Evolutionary conservation across 2,888 invertebrate genomes (phyloP), one percentile per base, ranked within the genome.

Genomic region (Mimumesa dahlbomi): DNA sequence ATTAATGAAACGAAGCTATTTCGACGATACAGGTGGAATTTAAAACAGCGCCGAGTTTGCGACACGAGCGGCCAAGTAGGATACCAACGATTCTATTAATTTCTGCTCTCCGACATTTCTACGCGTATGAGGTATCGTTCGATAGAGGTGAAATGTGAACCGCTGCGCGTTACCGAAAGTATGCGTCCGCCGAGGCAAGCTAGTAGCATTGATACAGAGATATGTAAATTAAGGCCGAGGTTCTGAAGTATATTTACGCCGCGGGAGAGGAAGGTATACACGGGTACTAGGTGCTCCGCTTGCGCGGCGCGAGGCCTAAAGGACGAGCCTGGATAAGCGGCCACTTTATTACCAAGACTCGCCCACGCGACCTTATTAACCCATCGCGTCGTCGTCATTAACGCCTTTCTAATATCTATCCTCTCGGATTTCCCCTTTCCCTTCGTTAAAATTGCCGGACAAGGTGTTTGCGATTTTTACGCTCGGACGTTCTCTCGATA

Each of bases 141-240:
- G 3, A 25, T 25, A 3, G 25, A 25, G 7, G 25, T 7, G 25
- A 81, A 73, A 82, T 72, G 81, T 75, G 78, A 82, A 83, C 73
- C 78, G 70, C 72, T 70, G 81, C 40, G 25, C 45, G 53, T 58
- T 57, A 63, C 52, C 73, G 73, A 82, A 81, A 81, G 72, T 73
- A 81, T 74, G 72, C 69, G 73, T 42, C 68, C 46, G 42, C 72
- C 68, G 59, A 67, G 75, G 67, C 74, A 54, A 81, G 78, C 73
- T 73, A 73, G 79, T 71, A 78, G 82, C 82, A 81, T 82, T 74
- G 83, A 84, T 83, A 82, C 75, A 74, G 70, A 82, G 83, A 83
- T 83, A 82, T 84, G 82, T 84, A 83, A 83, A 83, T 82, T 67
- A 77, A 66, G 75, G 36, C 54, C 66, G 70, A 53, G 74, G 53